Percentiles rank a stretch among this genome's conserved stretches.
Conservation (phyloP, 2,113 vertebrate species). For the Daubentonia madagascariensis region DNA sequence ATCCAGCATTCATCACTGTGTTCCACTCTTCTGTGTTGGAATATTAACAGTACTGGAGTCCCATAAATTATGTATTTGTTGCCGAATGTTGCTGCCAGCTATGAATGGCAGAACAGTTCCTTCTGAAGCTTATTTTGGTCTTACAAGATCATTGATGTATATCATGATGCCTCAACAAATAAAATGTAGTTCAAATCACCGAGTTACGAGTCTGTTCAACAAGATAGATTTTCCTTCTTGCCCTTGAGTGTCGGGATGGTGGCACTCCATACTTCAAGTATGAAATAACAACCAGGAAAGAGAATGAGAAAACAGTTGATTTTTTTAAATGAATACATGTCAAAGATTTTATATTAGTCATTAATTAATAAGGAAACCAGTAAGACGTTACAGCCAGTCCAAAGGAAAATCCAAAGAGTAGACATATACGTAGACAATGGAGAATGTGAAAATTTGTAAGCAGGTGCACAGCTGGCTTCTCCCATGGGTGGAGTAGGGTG, state of each 20-base stretch:
- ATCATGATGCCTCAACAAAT: constrained; percentile 55
- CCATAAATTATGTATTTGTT: constrained; percentile 55
- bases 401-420: background rate
- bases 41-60: constrained; percentile 23
- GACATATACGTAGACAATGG: background rate
- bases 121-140: constrained; percentile 43
- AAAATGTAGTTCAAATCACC: constrained; percentile 24
- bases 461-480: background rate
- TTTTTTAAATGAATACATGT: background rate
- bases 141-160: constrained; percentile 34
- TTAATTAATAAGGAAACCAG: constrained; percentile 2
- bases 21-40: background rate
- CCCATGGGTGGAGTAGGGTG: background rate
- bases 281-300: background rate
- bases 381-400: background rate
- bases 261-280: background rate
- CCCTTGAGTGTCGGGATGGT: background rate
- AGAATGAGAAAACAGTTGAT: background rate
- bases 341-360: background rate
- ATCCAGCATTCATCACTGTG: background rate
- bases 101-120: constrained; percentile 22
- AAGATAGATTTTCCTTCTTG: background rate
- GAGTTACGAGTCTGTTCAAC: background rate
- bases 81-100: constrained; percentile 52
- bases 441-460: background rate